These are phyloP conservation scores for Phylloscopus collybita DNA, from an alignment of 2,797 vertebrate species.

Conservation along the genomic window DNA sequence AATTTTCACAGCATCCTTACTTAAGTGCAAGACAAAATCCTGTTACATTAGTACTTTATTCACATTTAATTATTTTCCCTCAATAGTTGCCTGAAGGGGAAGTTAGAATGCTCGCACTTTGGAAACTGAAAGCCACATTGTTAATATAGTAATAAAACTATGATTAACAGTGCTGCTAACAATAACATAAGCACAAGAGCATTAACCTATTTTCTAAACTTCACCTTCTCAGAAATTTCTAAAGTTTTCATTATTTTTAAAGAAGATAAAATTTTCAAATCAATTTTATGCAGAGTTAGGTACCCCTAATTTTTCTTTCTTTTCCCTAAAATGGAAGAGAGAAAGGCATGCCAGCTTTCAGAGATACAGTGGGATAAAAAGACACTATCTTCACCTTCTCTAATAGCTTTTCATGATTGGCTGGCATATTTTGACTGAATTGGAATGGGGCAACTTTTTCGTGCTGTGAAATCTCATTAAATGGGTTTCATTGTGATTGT, in stretches of 20 bases:
- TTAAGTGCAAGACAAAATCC: background rate
- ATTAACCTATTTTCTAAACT: background rate
- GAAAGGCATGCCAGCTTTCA: slow-evolving; percentile 16
- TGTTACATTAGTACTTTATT: slow-evolving; percentile 47
- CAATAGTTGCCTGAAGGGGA: background rate
- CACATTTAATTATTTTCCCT: slow-evolving; percentile 38
- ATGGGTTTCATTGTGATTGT: background rate
- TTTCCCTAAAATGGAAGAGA: background rate
- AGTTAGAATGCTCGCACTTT: background rate
- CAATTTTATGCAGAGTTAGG: background rate
- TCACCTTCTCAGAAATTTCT: background rate
- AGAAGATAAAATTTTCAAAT: background rate
- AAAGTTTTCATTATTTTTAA: background rate
- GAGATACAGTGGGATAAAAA: slow-evolving; percentile 9
- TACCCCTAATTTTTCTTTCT: background rate
- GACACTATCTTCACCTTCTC: background rate
- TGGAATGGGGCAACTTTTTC: slow-evolving; percentile 11
- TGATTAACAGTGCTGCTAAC: background rate
- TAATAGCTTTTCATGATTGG: slow-evolving; percentile 40
- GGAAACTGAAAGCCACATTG: background rate
- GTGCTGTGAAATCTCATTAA: slow-evolving; percentile 49
- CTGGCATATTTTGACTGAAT: slow-evolving; percentile 62
- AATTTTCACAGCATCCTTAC: background rate
- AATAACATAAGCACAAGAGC: background rate
- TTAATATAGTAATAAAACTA: background rate